A percentile compares a stretch with the other conserved stretches of the same genome.
phyloP scores from a whole-genome alignment of 2,797 vertebrate species.

The Heteromormyrus szaboi region DNA sequence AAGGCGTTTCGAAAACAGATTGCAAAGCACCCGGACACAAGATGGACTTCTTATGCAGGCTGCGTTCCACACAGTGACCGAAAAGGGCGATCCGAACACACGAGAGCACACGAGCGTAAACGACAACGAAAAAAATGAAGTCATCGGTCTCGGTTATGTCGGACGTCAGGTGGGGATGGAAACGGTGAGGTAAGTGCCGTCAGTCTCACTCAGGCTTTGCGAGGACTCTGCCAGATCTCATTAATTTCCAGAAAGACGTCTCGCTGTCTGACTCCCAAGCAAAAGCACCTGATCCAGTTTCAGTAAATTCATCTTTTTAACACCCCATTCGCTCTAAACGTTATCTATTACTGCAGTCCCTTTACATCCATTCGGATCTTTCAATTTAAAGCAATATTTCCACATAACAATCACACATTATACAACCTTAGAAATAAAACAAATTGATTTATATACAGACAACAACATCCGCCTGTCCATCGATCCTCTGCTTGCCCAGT shows the following conservation, averaged over 20 bases:
- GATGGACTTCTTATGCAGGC: neutral
- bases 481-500: neutral
- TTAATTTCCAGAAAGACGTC: neutral
- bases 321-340: neutral
- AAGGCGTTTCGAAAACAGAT: neutral
- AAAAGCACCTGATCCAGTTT: neutral
- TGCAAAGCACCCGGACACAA: neutral
- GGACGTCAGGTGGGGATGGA: neutral
- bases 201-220: neutral
- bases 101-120: no score
- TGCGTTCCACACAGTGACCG: neutral
- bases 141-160: neutral
- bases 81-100: neutral
- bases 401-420: neutral
- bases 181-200: neutral
- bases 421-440: neutral
- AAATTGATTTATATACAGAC: neutral
- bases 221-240: neutral
- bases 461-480: neutral
- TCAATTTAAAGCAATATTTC: neutral
- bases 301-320: constrained; percentile 5
- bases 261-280: neutral
- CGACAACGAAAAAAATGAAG: neutral
- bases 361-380: neutral
- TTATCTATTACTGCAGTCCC: neutral